A percentile compares a stretch with the other conserved stretches of the same genome.
These are phyloP conservation scores for Hesperophylax magnus DNA, from an alignment of 1,140 invertebrate genomes.

Conservation along the genomic window DNA sequence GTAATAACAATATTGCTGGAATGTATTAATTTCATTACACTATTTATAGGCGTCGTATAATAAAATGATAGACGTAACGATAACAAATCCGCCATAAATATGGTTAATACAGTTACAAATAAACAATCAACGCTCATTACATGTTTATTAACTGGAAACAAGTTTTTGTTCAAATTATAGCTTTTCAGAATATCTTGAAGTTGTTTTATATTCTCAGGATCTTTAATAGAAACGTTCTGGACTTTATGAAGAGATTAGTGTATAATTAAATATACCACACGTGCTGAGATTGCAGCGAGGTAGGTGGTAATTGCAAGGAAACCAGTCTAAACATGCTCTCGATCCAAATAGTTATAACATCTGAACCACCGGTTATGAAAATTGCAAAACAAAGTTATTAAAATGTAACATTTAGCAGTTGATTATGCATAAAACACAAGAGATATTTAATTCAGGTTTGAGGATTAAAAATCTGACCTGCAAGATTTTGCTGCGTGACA, in stretches of 20 bases:
- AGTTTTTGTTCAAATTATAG: neutral
- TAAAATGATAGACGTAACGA: neutral
- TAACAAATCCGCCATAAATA: neutral
- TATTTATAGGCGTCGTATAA: neutral
- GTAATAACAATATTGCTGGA: too few species aligned
- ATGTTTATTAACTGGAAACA: neutral
- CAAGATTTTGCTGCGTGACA: too few species aligned
- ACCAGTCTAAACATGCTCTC: constrained; percentile 19
- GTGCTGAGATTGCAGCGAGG: neutral
- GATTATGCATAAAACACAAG: neutral
- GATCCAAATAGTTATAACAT: constrained; percentile 13
- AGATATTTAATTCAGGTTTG: too few species aligned
- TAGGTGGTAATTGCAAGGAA: constrained; percentile 7
- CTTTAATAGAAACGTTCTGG: constrained; percentile 11
- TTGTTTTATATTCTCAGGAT: constrained; percentile 4
- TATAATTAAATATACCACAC: constrained; percentile 20
- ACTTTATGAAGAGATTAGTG: constrained; percentile 27
- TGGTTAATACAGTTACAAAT: neutral
- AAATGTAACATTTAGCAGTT: constrained; percentile 8
- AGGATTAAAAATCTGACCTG: too few species aligned
- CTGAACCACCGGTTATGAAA: neutral
- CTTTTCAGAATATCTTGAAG: constrained; percentile 1
- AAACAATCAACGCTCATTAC: constrained; percentile 13
- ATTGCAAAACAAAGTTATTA: constrained; percentile 16
- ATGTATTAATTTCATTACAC: too few species aligned